phyloP scores from a whole-genome alignment of 2,888 invertebrate species.

The Meta bourneti region DNA sequence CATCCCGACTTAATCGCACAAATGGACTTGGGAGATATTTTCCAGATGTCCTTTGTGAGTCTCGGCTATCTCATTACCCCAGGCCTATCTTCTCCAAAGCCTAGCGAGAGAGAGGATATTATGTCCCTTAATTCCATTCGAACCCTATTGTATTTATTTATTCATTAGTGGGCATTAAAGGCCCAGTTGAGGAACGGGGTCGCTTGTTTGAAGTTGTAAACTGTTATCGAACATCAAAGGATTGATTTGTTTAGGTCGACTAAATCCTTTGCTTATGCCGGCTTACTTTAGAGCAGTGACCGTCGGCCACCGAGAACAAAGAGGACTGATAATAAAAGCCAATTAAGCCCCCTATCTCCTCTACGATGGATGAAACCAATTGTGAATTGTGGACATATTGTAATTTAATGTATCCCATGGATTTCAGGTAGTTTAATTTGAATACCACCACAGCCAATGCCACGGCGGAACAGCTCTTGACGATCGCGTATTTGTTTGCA shows the following conservation, averaged over 20 bases:
- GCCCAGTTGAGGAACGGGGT: conserved; percentile 6
- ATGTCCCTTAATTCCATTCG: conserved; percentile 18
- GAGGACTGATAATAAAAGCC: conserved; percentile 46
- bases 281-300: conserved; percentile 12
- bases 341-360: conserved; percentile 11
- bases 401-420: conserved; percentile 25
- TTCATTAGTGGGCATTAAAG: conserved; percentile 52
- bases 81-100: neutral
- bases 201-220: conserved; percentile 62
- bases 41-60: conserved; percentile 45
- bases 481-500: neutral
- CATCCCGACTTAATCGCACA: conserved; percentile 47
- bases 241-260: conserved; percentile 49
- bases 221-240: conserved; percentile 59
- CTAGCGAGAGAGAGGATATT: conserved; percentile 9
- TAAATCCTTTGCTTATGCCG: conserved; percentile 48
- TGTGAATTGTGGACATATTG: conserved; percentile 11
- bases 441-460: too few species aligned
- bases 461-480: too few species aligned
- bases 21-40: conserved; percentile 42
- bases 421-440: neutral
- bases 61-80: conserved; percentile 24
- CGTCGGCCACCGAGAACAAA: conserved; percentile 13
- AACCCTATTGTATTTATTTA: conserved; percentile 52
- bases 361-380: neutral